These are phyloP conservation scores for Drosophila nasuta DNA, from an alignment of 1,140 invertebrate genomes.

Conservation along the genomic window DNA sequence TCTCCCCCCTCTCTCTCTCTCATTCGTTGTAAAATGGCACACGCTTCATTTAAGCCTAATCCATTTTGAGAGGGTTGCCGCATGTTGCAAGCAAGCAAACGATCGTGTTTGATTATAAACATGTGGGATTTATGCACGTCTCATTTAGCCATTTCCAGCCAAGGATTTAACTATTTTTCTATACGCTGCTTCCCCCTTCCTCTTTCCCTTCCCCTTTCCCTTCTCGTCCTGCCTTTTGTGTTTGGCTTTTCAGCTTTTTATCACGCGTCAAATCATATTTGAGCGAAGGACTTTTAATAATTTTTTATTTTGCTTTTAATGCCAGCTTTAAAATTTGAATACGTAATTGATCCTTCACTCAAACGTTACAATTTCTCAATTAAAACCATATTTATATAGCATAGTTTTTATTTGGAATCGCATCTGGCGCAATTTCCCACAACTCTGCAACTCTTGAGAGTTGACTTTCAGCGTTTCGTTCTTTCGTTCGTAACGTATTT, in stretches of 20 bases:
- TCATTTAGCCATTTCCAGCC: constrained; percentile 53
- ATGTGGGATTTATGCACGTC: constrained; percentile 78
- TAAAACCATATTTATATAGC: constrained; percentile 19
- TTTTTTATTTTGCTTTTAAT: constrained; percentile 32
- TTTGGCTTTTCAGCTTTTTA: constrained; percentile 55
- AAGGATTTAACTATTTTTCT: background rate
- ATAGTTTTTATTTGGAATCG: no score
- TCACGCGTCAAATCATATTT: constrained; percentile 60
- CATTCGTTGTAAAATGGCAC: constrained; percentile 41
- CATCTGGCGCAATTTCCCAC: constrained; percentile 29
- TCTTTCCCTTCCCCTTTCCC: background rate
- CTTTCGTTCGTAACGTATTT: constrained; percentile 69
- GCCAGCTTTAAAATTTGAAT: constrained; percentile 75
- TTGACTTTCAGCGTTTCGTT: constrained; percentile 1
- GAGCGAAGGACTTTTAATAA: constrained; percentile 19
- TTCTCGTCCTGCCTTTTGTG: background rate
- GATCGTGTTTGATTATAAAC: constrained; percentile 80
- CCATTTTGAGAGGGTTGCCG: constrained; percentile 40
- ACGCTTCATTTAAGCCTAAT: constrained; percentile 84
- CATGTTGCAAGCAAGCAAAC: background rate
- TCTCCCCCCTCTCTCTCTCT: no score
- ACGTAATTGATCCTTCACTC: constrained; percentile 38
- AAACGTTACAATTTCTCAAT: constrained; percentile 48
- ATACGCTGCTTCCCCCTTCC: background rate
- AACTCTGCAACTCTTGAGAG: constrained; percentile 42